Conservation (phyloP, 2,113 vertebrate genomes). For the Xenopus laevis region DNA sequence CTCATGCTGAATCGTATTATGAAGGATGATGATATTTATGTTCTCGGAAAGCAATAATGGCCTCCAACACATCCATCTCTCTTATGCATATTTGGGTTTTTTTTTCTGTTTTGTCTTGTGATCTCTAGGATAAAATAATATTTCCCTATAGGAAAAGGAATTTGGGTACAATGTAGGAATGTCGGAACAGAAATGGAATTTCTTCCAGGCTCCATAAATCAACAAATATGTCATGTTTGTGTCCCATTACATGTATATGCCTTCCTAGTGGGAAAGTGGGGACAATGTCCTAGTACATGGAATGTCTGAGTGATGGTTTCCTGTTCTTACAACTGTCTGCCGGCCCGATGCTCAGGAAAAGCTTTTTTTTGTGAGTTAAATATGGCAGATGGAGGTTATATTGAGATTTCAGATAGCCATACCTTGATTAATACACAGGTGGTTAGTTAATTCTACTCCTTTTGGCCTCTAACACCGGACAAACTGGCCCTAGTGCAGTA, state of each 20-base stretch:
- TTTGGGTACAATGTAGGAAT: conserved; percentile 5
- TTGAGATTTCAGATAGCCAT: neutral
- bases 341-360: conserved; percentile 9
- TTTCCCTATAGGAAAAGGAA: conserved; percentile 11
- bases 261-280: conserved; percentile 21
- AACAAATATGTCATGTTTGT: conserved; percentile 8
- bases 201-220: conserved; percentile 10
- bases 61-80: too few relatives aligned
- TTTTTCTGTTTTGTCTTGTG: too few relatives aligned
- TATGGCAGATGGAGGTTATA: neutral
- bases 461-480: too few relatives aligned
- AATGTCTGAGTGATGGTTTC: conserved; percentile 36
- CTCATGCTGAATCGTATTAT: too few relatives aligned
- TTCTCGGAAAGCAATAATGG: too few relatives aligned
- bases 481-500: too few relatives aligned
- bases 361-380: neutral
- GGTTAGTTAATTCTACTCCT: too few relatives aligned
- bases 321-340: conserved; percentile 25
- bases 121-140: conserved; percentile 9
- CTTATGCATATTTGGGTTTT: too few relatives aligned
- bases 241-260: conserved; percentile 27
- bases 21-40: too few relatives aligned
- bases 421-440: neutral
- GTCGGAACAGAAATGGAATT: conserved; percentile 3
- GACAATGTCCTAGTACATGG: conserved; percentile 9